A percentile compares a stretch with the other conserved stretches of the same genome.
Conservation (phyloP, 2,888 invertebrate species). For the Drosophila algonquin region DNA sequence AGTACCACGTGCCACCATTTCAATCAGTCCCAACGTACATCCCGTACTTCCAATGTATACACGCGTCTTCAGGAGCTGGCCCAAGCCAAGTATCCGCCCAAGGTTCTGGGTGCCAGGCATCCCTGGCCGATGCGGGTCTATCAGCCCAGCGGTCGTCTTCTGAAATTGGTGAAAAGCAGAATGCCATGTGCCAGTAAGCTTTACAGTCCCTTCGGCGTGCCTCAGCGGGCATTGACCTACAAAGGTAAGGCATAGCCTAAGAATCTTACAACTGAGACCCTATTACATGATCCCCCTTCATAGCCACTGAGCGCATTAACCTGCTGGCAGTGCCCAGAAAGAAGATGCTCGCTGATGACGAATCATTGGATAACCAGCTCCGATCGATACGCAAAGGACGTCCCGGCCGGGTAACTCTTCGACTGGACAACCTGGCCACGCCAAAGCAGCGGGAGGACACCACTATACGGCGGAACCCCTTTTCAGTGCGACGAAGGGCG, state of each 20-base stretch:
- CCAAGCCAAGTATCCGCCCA: not conserved
- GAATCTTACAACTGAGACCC: not conserved
- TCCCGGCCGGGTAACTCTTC: no score
- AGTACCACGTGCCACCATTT: not conserved
- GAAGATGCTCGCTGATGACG: not conserved
- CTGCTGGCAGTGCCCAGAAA: not conserved
- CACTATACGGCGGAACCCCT: not conserved
- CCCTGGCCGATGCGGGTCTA: not conserved
- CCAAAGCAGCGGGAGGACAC: not conserved
- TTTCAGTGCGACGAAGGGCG: not conserved
- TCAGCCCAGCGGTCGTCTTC: not conserved
- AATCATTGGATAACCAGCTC: not conserved
- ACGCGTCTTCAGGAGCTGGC: not conserved
- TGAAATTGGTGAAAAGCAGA: not conserved
- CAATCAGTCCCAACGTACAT: not conserved
- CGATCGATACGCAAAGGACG: no score
- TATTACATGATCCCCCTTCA: not conserved
- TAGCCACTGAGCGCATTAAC: not conserved
- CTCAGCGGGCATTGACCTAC: not conserved
- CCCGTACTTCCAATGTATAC: not conserved
- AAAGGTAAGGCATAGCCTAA: slow-evolving; percentile 1
- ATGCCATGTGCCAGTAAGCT: not conserved
- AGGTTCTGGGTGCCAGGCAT: not conserved
- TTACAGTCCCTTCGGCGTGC: not conserved
- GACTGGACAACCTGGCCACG: not conserved